Evolutionary conservation across 2,888 invertebrate genomes (phyloP), one percentile per base, ranked within the genome.

Genomic region (Dryadula phaetusa): DNA sequence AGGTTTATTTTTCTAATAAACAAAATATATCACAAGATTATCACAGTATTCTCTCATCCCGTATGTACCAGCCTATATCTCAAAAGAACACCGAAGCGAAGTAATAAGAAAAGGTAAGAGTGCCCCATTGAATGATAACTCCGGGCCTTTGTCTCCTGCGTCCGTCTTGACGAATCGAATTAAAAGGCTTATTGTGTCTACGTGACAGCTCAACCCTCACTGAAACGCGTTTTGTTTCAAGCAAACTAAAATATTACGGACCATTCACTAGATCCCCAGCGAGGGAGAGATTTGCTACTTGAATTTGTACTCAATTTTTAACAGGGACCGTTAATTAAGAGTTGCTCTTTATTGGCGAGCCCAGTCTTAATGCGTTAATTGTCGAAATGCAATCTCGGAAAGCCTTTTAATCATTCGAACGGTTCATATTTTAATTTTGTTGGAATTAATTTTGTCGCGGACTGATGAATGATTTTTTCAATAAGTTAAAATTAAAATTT

Each of bases 221-320:
- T 79, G 76, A 80, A 79, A 79, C 80, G 77, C 77, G 84, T 90
- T 92, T 92, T 92, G 91, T 92, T 88, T 90, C 90, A 87, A 87
- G 82, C 87, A 90, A 92, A 92, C 92, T 92, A 92, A 92, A 92
- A 92, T 92, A 92, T 92, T 90, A 88, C 90, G 84, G 87, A 79
- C 90, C 85, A 92, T 92, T 92, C 92, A 92, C 90, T 90, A 90
- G 82, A 84, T 82, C 85, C 86, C 83, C 76, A 76, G 75, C 76
- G 72, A 64, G 70, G 80, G 82, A 84, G 86, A 74, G 85, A 87
- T 83, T 82, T 81, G 87, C 85, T 87, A 92, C 91, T 90, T 87
- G 90, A 92, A 92, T 92, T 92, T 91, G 91, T 92, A 92, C 92
- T 92, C 89, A 90, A 91, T 92, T 92, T 92, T 92, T 92, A 92